Evolutionary conservation across 2,113 vertebrate species (phyloP), one percentile per base, ranked within the genome.

Genomic region (Hemichromis elongatus): DNA sequence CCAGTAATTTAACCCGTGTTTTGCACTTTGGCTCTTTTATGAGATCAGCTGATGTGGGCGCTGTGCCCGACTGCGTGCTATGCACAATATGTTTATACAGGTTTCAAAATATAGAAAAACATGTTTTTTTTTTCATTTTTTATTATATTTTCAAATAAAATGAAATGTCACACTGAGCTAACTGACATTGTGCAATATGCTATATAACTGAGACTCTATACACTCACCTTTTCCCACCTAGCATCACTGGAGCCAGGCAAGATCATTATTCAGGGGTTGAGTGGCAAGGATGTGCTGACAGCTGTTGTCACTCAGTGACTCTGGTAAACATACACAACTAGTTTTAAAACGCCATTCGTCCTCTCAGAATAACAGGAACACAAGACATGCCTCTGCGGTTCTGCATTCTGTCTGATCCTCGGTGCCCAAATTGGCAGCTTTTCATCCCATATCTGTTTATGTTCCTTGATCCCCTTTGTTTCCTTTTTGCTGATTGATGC

Each of bases 401-500:
- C 45, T 81, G 50, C 68, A 55, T 79, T 88, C 53, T 59, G 53
- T 54, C 79, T 91, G 77, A 89, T 86, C 79, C 42, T 16, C n/a
- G 37, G 78, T 52, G 54, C 68, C 14, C 78, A 84, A 53, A 86
- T 73, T 86, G 45, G 9, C 37, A 52, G 75, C 35, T 45, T 86
- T 86, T 88, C 80, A 82, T 86, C 53, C 33, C 16, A 13, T 86
- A 79, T 86, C 80, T 59, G 30, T 79, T 79, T 78, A 47, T 54
- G 54, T 81, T 84, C 57, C 79, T 85, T 77, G 55, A 86, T 88
- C 79, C 70, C 56, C 73, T 85, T 77, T 81, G 86, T 87, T 91
- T 84, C 37, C 35, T 53, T 78, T 82, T 47, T 37, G 50, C 42
- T 59, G 66, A 83, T 59, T 47, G 80, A 82, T 87, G 89, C 70